Percentiles rank a stretch among this genome's conserved stretches.
phyloP scores from a whole-genome alignment of 35 echinoderm and acorn worm genomes.

The Antedon bifida region DNA sequence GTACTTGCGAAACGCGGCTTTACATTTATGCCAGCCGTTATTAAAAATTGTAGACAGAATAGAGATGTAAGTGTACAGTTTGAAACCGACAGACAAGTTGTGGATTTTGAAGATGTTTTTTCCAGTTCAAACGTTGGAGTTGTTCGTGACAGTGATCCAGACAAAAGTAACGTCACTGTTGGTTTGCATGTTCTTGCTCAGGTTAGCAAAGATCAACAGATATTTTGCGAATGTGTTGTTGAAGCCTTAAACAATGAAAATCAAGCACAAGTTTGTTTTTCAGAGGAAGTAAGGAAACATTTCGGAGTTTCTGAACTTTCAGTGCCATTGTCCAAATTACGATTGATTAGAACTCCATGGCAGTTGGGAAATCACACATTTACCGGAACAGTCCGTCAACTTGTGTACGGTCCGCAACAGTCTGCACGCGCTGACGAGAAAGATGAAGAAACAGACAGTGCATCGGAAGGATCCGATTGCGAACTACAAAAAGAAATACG shows the following conservation, averaged over 20 bases:
- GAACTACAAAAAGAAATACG: conserved; percentile 76
- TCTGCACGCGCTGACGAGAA: background rate
- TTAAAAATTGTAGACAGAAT: conserved; percentile 50
- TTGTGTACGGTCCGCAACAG: background rate
- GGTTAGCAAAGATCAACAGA: conserved; percentile 24
- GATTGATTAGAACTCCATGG: conserved; percentile 62
- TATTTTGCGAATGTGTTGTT: conserved; percentile 41
- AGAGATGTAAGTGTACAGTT: conserved; percentile 51
- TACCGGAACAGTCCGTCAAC: background rate
- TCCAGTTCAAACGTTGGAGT: conserved; percentile 31
- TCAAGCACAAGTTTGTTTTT: background rate
- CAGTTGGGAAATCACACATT: conserved; percentile 3
- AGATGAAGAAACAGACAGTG: background rate
- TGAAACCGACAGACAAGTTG: conserved; percentile 23
- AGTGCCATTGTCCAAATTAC: conserved; percentile 53
- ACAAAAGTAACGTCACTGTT: conserved; percentile 23
- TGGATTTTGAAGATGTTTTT: conserved; percentile 31
- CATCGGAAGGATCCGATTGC: conserved; percentile 50
- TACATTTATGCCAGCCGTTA: conserved; percentile 38
- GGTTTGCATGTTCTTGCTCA: conserved; percentile 58
- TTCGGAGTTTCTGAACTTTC: background rate
- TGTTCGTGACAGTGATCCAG: conserved; percentile 50
- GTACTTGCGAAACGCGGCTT: conserved; percentile 46
- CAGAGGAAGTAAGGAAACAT: background rate
- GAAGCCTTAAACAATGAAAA: conserved; percentile 9